A percentile compares a stretch with the other conserved stretches of the same genome.
These are phyloP conservation scores for Dallia pectoralis DNA, from an alignment of 2,797 vertebrate genomes.

Conservation along the genomic window DNA sequence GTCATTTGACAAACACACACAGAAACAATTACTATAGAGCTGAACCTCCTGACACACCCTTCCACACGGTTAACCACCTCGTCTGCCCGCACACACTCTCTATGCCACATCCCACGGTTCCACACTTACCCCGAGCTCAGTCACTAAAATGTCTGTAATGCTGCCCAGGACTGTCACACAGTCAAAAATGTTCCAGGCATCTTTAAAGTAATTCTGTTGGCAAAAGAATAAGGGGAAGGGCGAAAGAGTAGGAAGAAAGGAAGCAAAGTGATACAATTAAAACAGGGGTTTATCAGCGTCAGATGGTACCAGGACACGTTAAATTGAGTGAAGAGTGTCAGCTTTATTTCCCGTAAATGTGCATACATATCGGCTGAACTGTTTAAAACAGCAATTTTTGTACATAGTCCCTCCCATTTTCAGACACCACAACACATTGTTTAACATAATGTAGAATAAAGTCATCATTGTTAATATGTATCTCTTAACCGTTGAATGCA, in stretches of 20 bases:
- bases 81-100: slow-evolving; percentile 1
- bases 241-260: slow-evolving; percentile 34
- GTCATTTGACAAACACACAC: slow-evolving; percentile 5
- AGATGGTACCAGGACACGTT: slow-evolving; percentile 39
- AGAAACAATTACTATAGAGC: background rate
- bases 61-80: slow-evolving; percentile 20
- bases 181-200: slow-evolving; percentile 97
- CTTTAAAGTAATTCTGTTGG: slow-evolving; percentile 94
- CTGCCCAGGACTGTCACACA: slow-evolving; percentile 97
- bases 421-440: no score
- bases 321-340: no score
- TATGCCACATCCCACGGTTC: slow-evolving; percentile 23
- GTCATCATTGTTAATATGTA: no score
- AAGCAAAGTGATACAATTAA: slow-evolving; percentile 25
- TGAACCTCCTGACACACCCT: slow-evolving; percentile 28
- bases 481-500: no score
- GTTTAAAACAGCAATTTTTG: no score
- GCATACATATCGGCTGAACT: no score
- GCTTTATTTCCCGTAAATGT: no score
- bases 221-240: slow-evolving; percentile 47
- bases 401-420: no score
- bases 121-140: slow-evolving; percentile 91
- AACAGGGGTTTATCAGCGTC: slow-evolving; percentile 11
- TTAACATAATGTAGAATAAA: no score
- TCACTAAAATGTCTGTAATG: slow-evolving; percentile 97